phyloP scores from a whole-genome alignment of 2,797 vertebrate species.

The Rhinichthys osculus region DNA sequence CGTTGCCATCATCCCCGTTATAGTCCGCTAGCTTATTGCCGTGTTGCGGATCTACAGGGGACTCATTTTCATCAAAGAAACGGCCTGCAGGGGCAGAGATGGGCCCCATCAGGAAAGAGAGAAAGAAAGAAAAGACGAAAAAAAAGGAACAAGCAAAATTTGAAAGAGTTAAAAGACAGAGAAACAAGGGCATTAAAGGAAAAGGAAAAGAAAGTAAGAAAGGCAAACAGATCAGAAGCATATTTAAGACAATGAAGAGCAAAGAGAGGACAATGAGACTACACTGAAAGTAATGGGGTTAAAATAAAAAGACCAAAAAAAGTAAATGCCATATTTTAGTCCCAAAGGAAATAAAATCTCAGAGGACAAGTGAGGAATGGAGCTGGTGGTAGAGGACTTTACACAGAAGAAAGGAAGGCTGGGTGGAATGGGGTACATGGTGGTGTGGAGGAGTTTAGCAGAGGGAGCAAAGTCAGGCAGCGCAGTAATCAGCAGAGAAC shows the following conservation, averaged over 20 bases:
- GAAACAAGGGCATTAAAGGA: conserved; percentile 11
- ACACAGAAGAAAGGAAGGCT: conserved; percentile 12
- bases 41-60: conserved; percentile 98
- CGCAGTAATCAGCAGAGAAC: conserved; percentile 24
- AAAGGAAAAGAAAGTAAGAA: background rate
- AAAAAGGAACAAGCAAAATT: conserved; percentile 11
- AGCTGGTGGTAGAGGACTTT: conserved; percentile 25
- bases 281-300: background rate
- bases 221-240: conserved; percentile 1
- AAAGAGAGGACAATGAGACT: conserved; percentile 12
- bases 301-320: background rate
- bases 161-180: background rate
- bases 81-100: conserved; percentile 96
- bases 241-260: background rate
- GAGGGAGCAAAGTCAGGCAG: conserved; percentile 49
- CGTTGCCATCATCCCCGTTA: conserved; percentile 99
- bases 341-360: background rate
- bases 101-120: conserved; percentile 81
- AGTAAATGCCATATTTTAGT: background rate
- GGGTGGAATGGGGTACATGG: conserved; percentile 11
- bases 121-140: conserved; percentile 44
- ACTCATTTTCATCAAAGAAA: conserved; percentile 99
- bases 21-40: conserved; percentile 99
- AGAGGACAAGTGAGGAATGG: conserved; percentile 33
- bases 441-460: conserved; percentile 23